phyloP scores from a whole-genome alignment of 2,888 invertebrate species.

The Napeogenes inachia region DNA sequence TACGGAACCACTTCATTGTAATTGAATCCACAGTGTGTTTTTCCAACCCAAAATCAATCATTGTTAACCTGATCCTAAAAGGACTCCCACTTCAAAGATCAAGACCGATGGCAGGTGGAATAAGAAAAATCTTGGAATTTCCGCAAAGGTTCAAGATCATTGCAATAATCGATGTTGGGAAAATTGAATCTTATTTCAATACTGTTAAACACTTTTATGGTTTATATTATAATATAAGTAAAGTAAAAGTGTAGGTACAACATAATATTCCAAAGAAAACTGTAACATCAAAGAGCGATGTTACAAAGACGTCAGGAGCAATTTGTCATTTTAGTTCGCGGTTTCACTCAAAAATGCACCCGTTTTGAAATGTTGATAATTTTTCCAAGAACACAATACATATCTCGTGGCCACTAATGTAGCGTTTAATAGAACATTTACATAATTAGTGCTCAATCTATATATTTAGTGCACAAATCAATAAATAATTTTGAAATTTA shows the following conservation, averaged over 20 bases:
- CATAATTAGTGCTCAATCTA: not conserved
- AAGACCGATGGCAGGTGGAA: constrained; percentile 27
- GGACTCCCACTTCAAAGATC: constrained; percentile 25
- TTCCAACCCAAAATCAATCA: constrained; percentile 25
- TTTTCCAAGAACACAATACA: constrained; percentile 49
- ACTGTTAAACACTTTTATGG: not conserved
- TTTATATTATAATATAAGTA: not conserved
- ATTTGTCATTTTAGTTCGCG: constrained; percentile 56
- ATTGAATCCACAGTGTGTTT: constrained; percentile 18
- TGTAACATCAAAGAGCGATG: constrained; percentile 54
- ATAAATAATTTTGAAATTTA: too few species aligned
- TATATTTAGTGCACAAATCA: too few species aligned
- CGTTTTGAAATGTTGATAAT: constrained; percentile 40
- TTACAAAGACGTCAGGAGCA: constrained; percentile 48
- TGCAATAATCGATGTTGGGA: not conserved
- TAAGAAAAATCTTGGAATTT: constrained; percentile 24
- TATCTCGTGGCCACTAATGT: constrained; percentile 31
- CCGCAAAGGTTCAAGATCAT: constrained; percentile 9
- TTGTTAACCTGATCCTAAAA: constrained; percentile 23
- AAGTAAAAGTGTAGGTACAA: not conserved
- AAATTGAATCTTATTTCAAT: constrained; percentile 5
- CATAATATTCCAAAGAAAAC: constrained; percentile 21
- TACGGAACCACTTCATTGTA: constrained; percentile 16
- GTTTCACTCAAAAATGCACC: constrained; percentile 39
- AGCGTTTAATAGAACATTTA: constrained; percentile 5